A percentile compares a stretch with the other conserved stretches of the same genome.
phyloP scores from a whole-genome alignment of 2,888 invertebrate species.

The Schrankia costaestrigalis region DNA sequence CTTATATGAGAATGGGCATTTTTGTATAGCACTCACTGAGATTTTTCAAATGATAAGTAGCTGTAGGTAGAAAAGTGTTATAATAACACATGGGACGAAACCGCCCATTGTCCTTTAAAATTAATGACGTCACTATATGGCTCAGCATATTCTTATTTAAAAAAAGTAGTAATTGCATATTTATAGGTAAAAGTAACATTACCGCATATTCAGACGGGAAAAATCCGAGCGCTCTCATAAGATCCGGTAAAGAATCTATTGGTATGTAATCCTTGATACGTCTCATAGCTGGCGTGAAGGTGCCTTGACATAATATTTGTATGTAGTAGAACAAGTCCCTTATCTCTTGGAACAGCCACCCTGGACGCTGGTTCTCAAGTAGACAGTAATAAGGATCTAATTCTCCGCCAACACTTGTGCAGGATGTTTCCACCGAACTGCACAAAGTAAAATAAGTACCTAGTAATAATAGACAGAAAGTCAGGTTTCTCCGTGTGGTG shows the following conservation, averaged over 20 bases:
- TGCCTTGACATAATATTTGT: slow-evolving; percentile 86
- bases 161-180: too few species aligned
- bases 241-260: slow-evolving; percentile 84
- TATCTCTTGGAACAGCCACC: slow-evolving; percentile 86
- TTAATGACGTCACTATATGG: too few species aligned
- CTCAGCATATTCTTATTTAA: too few species aligned
- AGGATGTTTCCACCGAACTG: slow-evolving; percentile 76
- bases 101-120: too few species aligned
- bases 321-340: slow-evolving; percentile 88
- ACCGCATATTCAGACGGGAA: slow-evolving; percentile 89
- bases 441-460: neutral
- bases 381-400: slow-evolving; percentile 86
- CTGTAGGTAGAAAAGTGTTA: too few species aligned
- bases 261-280: slow-evolving; percentile 82
- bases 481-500: too few species aligned
- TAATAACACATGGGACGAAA: too few species aligned
- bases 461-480: too few species aligned
- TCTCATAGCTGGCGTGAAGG: slow-evolving; percentile 82
- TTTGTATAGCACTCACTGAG: too few species aligned
- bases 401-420: slow-evolving; percentile 76
- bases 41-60: too few species aligned
- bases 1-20: too few species aligned
- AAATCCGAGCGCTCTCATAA: slow-evolving; percentile 87
- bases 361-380: slow-evolving; percentile 85
- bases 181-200: too few species aligned